These are phyloP conservation scores for Halocaridina rubra DNA, from an alignment of 2,888 invertebrate genomes.

Conservation along the genomic window DNA sequence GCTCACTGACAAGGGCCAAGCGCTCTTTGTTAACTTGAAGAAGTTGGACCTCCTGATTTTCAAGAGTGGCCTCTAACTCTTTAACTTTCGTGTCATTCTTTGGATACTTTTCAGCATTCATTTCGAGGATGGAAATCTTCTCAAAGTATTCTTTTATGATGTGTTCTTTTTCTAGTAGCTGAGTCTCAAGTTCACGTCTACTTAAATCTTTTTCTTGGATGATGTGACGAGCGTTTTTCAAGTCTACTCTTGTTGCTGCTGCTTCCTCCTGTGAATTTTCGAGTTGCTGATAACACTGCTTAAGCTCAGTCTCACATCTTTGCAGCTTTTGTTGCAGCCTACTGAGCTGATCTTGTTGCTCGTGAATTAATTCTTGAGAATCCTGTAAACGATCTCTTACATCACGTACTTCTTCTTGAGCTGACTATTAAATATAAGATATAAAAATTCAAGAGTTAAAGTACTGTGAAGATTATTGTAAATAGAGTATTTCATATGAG, in stretches of 20 bases:
- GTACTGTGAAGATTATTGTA: no score
- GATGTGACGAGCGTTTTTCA: background rate
- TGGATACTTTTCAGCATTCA: background rate
- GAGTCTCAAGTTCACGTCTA: background rate
- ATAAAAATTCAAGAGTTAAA: background rate
- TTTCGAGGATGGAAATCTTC: background rate
- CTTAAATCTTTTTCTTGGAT: background rate
- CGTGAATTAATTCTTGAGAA: constrained; percentile 6
- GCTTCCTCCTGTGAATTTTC: background rate
- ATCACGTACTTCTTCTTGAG: constrained; percentile 49
- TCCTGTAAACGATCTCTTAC: constrained; percentile 36
- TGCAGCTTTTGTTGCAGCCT: constrained; percentile 9
- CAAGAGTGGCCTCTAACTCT: constrained; percentile 40
- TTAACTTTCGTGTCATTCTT: constrained; percentile 23
- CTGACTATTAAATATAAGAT: constrained; percentile 12
- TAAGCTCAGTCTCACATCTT: background rate
- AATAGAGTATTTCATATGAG: no score
- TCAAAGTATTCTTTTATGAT: background rate
- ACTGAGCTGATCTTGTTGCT: constrained; percentile 23
- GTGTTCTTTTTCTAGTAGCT: constrained; percentile 20
- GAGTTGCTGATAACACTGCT: background rate
- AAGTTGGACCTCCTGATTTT: constrained; percentile 47
- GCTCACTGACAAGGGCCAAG: constrained; percentile 55
- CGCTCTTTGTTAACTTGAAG: constrained; percentile 57
- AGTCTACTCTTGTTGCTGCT: background rate